Evolutionary conservation across 92 coral and sea anemone genomes (phyloP).

Genomic region (Heteractis magnifica): DNA sequence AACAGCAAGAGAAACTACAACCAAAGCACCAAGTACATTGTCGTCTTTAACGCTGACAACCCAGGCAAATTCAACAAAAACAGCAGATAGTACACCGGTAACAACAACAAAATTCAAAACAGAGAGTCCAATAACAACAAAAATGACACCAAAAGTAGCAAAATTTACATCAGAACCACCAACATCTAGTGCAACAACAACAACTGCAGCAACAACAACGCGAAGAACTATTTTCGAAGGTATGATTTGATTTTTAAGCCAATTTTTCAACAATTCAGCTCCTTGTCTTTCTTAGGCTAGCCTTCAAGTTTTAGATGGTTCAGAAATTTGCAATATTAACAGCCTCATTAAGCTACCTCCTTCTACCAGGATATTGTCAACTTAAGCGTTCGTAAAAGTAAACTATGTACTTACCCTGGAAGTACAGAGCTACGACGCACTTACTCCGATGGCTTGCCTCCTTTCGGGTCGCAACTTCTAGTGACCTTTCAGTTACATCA

Average conservation of each 20-base stretch:
- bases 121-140: neutral
- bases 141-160: neutral
- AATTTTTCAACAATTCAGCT: neutral
- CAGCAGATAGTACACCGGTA: neutral
- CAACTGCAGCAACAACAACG: neutral
- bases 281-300: neutral
- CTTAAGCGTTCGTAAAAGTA: no score
- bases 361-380: no score
- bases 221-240: neutral
- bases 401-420: no score
- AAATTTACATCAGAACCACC: constrained; percentile 1
- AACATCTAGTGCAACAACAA: neutral
- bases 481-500: no score
- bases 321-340: no score
- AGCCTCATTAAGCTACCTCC: no score
- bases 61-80: neutral
- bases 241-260: neutral
- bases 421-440: no score
- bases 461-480: no score
- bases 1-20: neutral
- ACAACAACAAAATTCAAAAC: neutral
- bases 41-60: no score
- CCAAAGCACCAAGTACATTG: neutral
- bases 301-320: no score
- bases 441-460: no score